Conservation (phyloP, 2,113 vertebrate genomes). For the Syrmaticus mikado region DNA sequence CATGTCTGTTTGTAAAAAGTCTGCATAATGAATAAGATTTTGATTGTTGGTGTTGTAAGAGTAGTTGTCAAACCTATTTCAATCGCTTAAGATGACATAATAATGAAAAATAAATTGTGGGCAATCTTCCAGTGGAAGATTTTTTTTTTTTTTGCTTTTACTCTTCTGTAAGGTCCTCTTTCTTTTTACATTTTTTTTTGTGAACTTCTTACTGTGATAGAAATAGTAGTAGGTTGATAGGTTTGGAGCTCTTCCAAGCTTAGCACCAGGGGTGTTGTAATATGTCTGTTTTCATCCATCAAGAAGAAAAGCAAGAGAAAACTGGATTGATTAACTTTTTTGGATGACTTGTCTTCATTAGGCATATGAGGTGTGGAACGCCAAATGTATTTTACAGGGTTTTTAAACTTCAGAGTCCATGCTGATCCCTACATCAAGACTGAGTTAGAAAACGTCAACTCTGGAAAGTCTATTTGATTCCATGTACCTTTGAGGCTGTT, state of each 20-base stretch:
- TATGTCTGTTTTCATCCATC: rapidly evolving
- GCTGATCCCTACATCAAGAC: background rate
- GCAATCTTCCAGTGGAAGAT: background rate
- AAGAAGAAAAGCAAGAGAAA: background rate
- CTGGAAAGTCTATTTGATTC: background rate
- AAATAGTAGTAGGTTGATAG: background rate
- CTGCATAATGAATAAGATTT: background rate
- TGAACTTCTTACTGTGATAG: background rate
- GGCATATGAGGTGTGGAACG: background rate
- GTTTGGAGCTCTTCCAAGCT: background rate
- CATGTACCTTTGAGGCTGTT: background rate
- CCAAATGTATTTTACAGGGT: background rate
- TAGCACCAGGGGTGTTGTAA: background rate
- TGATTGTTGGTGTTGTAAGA: background rate
- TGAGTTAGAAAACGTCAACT: background rate
- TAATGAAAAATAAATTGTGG: background rate
- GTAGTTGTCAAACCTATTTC: background rate
- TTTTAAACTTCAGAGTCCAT: background rate
- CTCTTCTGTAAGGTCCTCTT: background rate
- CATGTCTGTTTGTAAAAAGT: background rate
- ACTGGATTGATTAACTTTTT: background rate
- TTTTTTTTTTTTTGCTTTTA: background rate
- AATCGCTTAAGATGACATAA: background rate
- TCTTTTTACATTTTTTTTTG: background rate
- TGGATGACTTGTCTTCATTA: background rate